Percentiles rank a stretch among this genome's conserved stretches.
phyloP scores from a whole-genome alignment of 1,140 invertebrate species.

The Hylyphantes graminicola region DNA sequence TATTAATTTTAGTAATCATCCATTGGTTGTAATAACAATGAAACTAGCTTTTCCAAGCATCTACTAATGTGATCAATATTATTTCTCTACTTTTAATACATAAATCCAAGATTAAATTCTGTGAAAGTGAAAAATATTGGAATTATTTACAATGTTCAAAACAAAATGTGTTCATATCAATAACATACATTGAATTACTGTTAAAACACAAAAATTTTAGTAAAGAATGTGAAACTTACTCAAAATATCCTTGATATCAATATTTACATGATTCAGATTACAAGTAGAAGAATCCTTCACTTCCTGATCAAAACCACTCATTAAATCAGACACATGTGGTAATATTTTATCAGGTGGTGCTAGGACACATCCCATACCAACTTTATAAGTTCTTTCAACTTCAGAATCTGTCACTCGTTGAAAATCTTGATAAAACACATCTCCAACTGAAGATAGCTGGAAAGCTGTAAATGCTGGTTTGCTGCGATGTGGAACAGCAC shows the following conservation, averaged over 20 bases:
- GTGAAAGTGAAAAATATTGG: not conserved
- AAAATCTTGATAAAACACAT: conserved; percentile 50
- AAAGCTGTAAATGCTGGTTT: conserved; percentile 11
- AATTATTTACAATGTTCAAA: conserved; percentile 2
- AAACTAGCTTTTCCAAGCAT: no score
- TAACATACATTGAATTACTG: not conserved
- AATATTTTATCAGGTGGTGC: conserved; percentile 12
- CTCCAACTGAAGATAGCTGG: conserved; percentile 33
- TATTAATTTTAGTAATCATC: no score
- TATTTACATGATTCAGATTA: not conserved
- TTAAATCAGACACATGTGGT: not conserved
- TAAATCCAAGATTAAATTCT: not conserved
- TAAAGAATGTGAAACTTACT: conserved; percentile 16
- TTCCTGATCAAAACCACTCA: not conserved
- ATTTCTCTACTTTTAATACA: no score
- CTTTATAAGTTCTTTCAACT: conserved; percentile 15
- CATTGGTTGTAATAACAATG: no score
- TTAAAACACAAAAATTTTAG: not conserved
- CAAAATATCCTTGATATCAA: conserved; percentile 15
- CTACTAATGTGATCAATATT: no score
- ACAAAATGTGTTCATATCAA: not conserved
- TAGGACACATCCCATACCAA: conserved; percentile 28
- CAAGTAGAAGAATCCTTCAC: not conserved
- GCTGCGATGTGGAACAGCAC: conserved; percentile 1
- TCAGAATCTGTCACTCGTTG: not conserved